A percentile compares a stretch with the other conserved stretches of the same genome.
Evolutionary conservation across 1,140 invertebrate species (phyloP).

Genomic region (Bursaphelenchus mucronatus): DNA sequence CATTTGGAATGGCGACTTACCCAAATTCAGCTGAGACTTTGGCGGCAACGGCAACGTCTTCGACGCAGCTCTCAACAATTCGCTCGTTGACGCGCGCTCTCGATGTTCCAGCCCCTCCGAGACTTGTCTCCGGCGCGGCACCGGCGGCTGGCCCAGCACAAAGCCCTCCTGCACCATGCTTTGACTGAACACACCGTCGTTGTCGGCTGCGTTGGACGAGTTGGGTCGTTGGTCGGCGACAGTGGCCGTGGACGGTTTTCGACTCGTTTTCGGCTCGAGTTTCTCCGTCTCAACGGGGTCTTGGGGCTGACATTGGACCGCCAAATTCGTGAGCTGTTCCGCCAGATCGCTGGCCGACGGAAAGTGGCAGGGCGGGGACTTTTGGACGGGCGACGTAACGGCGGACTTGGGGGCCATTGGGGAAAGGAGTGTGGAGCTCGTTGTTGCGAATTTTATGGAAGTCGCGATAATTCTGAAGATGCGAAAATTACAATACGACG

Average conservation of each 20-base stretch:
- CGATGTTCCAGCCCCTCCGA: too few species aligned
- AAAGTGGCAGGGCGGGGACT: conserved; percentile 8
- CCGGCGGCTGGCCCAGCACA: conserved; percentile 15
- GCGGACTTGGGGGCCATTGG: conserved; percentile 31
- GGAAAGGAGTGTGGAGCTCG: too few species aligned
- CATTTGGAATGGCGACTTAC: too few species aligned
- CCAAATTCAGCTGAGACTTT: too few species aligned
- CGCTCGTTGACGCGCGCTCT: too few species aligned
- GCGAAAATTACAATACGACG: too few species aligned
- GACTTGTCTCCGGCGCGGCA: too few species aligned
- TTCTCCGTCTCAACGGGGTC: conserved; percentile 34
- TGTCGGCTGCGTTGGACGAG: conserved; percentile 17
- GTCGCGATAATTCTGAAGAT: too few species aligned
- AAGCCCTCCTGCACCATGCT: conserved; percentile 27
- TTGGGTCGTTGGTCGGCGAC: not conserved
- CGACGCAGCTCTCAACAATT: too few species aligned
- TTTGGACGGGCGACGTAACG: conserved; percentile 24
- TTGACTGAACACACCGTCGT: conserved; percentile 39
- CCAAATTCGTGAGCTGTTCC: conserved; percentile 44
- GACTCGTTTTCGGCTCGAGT: not conserved
- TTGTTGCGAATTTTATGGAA: too few species aligned
- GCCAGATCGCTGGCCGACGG: conserved; percentile 18
- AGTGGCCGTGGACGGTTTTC: too few species aligned
- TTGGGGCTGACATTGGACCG: conserved; percentile 22
- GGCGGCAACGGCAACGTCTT: not conserved